Conservation (phyloP, 2,888 invertebrate genomes). For the Oxytorus armatus region DNA sequence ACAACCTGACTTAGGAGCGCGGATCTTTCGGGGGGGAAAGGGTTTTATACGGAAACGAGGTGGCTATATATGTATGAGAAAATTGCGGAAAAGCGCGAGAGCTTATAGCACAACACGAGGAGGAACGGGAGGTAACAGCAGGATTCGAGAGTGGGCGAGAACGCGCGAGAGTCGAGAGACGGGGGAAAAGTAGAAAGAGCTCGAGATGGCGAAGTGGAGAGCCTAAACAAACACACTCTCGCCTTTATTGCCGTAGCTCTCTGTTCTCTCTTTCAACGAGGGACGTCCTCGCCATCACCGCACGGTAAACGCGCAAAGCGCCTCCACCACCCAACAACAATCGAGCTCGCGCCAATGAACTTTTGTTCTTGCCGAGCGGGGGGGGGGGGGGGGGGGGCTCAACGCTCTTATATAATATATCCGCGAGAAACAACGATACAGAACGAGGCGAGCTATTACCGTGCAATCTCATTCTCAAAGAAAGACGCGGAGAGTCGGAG, state of each 20-base stretch:
- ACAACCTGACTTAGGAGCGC: neutral
- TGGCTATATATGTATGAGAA: slow-evolving; percentile 24
- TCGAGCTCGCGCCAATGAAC: slow-evolving; percentile 56
- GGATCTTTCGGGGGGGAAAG: slow-evolving; percentile 12
- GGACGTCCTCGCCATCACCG: slow-evolving; percentile 30
- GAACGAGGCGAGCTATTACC: slow-evolving; percentile 39
- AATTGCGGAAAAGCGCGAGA: slow-evolving; percentile 51
- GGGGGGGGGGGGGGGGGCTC: too few species aligned
- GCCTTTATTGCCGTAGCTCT: slow-evolving; percentile 82
- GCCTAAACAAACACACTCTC: slow-evolving; percentile 83
- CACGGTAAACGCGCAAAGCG: slow-evolving; percentile 32
- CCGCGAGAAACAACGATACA: slow-evolving; percentile 18
- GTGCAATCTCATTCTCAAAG: slow-evolving; percentile 31
- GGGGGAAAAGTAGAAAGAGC: slow-evolving; percentile 65
- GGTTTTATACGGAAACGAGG: slow-evolving; percentile 29
- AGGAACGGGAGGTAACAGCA: slow-evolving; percentile 35
- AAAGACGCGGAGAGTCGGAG: neutral
- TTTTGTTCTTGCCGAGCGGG: slow-evolving; percentile 59
- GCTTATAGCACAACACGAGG: slow-evolving; percentile 35
- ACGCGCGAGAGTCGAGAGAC: slow-evolving; percentile 45
- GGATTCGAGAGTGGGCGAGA: slow-evolving; percentile 43
- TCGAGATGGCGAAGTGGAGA: slow-evolving; percentile 77
- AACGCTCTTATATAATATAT: slow-evolving; percentile 10
- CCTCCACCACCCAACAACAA: slow-evolving; percentile 66
- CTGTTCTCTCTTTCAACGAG: slow-evolving; percentile 70